Percentiles rank a stretch among this genome's conserved stretches.
These are phyloP conservation scores for Archaeoteleia sp. DNA, from an alignment of 2,888 invertebrate species.

Conservation along the genomic window DNA sequence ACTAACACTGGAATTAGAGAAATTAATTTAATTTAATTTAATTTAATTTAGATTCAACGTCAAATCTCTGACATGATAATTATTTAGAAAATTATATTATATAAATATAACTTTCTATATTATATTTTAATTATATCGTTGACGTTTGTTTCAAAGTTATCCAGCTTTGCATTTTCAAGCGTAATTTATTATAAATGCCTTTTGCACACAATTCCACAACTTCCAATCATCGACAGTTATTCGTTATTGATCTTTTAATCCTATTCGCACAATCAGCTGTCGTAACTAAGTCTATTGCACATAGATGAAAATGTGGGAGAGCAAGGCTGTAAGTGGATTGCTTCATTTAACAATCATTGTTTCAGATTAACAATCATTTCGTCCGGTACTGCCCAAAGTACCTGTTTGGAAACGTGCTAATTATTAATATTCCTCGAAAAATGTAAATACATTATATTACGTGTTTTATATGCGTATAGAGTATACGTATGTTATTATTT, in stretches of 20 bases:
- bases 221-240: conserved; percentile 69
- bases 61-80: no score
- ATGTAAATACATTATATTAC: no score
- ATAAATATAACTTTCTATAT: no score
- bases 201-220: conserved; percentile 61
- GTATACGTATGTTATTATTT: not conserved
- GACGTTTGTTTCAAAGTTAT: conserved; percentile 3
- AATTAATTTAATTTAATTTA: not conserved
- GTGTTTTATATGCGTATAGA: no score
- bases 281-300: conserved; percentile 58
- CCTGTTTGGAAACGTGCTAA: no score
- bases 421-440: no score
- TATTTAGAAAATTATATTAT: no score
- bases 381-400: no score
- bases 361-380: not conserved
- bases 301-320: conserved; percentile 50
- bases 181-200: conserved; percentile 21
- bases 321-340: conserved; percentile 34
- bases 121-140: no score
- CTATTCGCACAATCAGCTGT: conserved; percentile 56
- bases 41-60: conserved; percentile 21
- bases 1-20: no score
- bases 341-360: conserved; percentile 4
- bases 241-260: conserved; percentile 70
- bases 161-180: conserved; percentile 4